Percentiles rank a stretch among this genome's conserved stretches.
phyloP scores from a whole-genome alignment of 2,113 vertebrate genomes.

The Maccullochella peelii region DNA sequence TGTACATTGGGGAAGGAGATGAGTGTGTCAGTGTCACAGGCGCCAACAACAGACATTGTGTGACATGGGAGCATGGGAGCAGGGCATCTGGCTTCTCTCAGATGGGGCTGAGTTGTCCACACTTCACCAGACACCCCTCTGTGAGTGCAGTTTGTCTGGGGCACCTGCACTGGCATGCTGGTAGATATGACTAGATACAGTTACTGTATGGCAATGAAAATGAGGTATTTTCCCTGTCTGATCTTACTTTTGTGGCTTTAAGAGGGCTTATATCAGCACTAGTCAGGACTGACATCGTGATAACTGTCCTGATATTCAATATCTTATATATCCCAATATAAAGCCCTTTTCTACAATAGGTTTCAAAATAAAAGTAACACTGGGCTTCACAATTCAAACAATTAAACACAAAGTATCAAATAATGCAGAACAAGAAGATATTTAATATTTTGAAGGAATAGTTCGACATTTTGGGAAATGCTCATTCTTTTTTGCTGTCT shows the following conservation, averaged over 20 bases:
- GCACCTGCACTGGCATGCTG: constrained; percentile 53
- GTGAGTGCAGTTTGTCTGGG: constrained; percentile 53
- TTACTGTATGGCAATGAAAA: constrained; percentile 14
- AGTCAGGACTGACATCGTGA: background rate
- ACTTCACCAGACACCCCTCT: constrained; percentile 64
- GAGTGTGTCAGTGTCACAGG: constrained; percentile 69
- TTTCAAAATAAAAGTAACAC: background rate
- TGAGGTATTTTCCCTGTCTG: background rate
- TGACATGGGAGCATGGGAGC: constrained; percentile 61
- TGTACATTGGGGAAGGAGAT: constrained; percentile 36
- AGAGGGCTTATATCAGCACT: background rate
- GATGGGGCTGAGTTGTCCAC: constrained; percentile 67
- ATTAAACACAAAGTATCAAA: background rate
- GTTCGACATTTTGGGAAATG: background rate
- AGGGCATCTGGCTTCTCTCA: constrained; percentile 73
- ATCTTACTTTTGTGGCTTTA: background rate
- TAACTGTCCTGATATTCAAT: background rate
- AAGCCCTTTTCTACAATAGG: background rate
- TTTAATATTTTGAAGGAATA: background rate
- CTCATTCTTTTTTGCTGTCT: background rate
- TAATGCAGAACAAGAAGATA: background rate
- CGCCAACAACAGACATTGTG: constrained; percentile 63
- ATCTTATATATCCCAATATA: background rate
- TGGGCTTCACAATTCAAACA: background rate
- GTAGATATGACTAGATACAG: constrained; percentile 25